Base-by-base conservation (phyloP, 1,140 invertebrate species). In the Laupala kohalensis region DNA sequence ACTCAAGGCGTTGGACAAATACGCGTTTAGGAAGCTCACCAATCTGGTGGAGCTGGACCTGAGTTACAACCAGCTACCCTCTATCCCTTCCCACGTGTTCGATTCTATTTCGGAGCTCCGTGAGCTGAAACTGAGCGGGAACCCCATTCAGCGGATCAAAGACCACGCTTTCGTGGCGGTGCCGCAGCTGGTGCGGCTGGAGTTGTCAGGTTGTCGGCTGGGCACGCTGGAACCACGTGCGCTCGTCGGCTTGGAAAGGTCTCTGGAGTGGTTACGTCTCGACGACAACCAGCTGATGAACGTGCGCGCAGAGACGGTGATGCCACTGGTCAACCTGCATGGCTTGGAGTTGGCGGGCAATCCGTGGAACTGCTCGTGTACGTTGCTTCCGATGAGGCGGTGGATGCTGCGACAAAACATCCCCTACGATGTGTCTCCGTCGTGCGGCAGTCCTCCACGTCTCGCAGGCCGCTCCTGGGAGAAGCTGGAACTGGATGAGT, bases 361-460 rank as follows among this genome's bases (percentile, higher is more conserved):
- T 79, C 89, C 89, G 0, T 93, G 91, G 92, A 88, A 92, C 78
- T 94, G 92, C 78, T 88, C 90, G 30, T 94, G 92, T 79, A 81
- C 83, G 23, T 78, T 93, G n/a, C 82, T 90, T 73, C 88, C 90
- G 0, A 77, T 92, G 29, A 78, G 89, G 19, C 84, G 88, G 73
- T 94, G 92, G 92, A 91, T 93, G 88, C 78, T 89, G 66, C 82
- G 83, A 68, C 85, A 87, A 76, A 93, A 93, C 77, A 86, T 94
- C 64, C 90, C 90, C 3, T 87, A 86, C 64, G 87, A 85, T 5
- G 82, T 86, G 25, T 87, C 89, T 9, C 90, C 91, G 0, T 81
- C 85, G 1, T 93, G 92, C 77, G 80, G 83, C 23, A 78, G 80
- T 9, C 92, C 92, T 0, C 75, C 80, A 0, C 80, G 90, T 15